phyloP scores from a whole-genome alignment of 2,797 vertebrate genomes.

The Pseudochromis fuscus region DNA sequence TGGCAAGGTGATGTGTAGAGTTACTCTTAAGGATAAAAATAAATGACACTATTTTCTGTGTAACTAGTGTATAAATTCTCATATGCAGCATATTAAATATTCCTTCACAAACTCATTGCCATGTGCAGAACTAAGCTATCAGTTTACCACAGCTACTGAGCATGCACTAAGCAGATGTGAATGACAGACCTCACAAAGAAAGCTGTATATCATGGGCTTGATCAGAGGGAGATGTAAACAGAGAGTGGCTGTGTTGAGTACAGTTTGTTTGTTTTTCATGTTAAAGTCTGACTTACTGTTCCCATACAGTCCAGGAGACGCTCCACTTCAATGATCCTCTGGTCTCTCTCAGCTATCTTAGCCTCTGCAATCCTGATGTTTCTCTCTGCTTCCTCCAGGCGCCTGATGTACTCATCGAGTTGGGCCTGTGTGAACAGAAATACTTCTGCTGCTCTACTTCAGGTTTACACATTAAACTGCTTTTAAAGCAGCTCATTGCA shows the following conservation, averaged over 20 bases:
- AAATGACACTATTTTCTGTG: neutral
- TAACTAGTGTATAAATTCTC: too few species aligned
- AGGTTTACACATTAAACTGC: neutral
- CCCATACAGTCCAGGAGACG: conserved; percentile 93
- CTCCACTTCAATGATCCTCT: conserved; percentile 92
- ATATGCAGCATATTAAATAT: neutral
- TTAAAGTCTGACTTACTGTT: conserved; percentile 79
- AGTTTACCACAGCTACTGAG: too few species aligned
- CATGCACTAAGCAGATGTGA: too few species aligned
- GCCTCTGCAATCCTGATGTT: conserved; percentile 88
- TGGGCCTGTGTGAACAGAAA: conserved; percentile 85
- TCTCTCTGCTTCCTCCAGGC: conserved; percentile 93
- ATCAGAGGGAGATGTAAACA: neutral
- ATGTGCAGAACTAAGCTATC: too few species aligned
- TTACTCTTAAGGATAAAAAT: neutral
- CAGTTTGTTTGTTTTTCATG: neutral
- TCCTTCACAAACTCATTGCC: neutral
- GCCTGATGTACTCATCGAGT: conserved; percentile 90
- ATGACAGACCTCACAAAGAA: neutral
- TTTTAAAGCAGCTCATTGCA: neutral
- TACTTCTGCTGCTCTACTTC: conserved; percentile 4
- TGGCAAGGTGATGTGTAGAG: neutral
- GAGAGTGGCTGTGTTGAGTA: neutral
- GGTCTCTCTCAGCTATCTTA: conserved; percentile 92
- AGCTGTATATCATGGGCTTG: neutral